Conservation (phyloP, 2,113 vertebrate species). For the Calidris pugnax region DNA sequence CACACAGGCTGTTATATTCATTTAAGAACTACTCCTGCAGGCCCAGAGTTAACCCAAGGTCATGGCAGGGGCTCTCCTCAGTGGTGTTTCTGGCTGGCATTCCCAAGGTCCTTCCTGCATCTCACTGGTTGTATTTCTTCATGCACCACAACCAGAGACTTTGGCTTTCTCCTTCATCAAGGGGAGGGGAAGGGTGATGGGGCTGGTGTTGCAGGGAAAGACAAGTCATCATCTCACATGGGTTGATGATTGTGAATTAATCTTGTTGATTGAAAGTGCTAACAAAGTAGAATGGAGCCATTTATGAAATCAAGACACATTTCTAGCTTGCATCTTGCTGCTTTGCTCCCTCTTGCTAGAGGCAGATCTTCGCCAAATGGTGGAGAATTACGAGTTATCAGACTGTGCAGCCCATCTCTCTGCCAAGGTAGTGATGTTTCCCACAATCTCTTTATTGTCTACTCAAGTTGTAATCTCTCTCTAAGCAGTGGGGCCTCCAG, state of each 20-base stretch:
- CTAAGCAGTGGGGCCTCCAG: neutral
- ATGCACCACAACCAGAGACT: neutral
- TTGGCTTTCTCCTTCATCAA: neutral
- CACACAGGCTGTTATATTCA: accelerated
- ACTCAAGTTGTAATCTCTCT: neutral
- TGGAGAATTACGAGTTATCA: neutral
- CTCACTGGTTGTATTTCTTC: neutral
- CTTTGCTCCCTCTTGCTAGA: neutral
- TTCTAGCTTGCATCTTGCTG: neutral
- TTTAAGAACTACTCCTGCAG: neutral
- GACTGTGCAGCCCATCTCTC: neutral
- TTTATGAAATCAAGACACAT: neutral
- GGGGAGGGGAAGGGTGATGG: neutral
- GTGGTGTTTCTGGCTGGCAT: neutral
- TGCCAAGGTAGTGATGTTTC: constrained; percentile 1
- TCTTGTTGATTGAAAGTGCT: neutral
- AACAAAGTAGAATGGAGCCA: neutral
- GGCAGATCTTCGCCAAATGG: neutral
- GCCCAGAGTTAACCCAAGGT: neutral
- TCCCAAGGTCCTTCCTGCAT: neutral
- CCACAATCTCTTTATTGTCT: neutral
- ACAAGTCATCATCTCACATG: neutral
- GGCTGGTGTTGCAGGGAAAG: neutral
- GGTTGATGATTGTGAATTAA: neutral
- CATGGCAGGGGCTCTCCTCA: neutral